Percentiles rank a stretch among this genome's conserved stretches.
These are phyloP conservation scores for Furcifer pardalis DNA, from an alignment of 2,797 vertebrate species.

Conservation along the genomic window DNA sequence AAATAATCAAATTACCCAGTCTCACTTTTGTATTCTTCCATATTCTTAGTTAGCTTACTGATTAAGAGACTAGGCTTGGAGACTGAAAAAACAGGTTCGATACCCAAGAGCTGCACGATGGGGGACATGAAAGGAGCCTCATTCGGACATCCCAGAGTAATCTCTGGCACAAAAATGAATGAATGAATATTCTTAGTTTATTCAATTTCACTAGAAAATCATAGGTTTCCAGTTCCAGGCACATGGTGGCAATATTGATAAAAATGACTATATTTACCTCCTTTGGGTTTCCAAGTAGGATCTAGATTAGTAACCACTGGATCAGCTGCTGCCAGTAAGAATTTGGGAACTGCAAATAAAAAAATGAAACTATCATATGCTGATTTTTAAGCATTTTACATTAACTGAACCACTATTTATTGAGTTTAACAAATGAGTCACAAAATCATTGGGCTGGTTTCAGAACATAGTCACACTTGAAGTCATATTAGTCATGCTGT, in stretches of 20 bases:
- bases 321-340: slow-evolving; percentile 86
- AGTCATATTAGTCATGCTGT: too few species aligned
- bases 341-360: slow-evolving; percentile 78
- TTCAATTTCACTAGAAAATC: not conserved
- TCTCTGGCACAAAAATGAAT: too few species aligned
- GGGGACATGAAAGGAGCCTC: too few species aligned
- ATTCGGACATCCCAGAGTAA: too few species aligned
- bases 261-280: slow-evolving; percentile 62
- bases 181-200: too few species aligned
- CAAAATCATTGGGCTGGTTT: not conserved
- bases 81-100: too few species aligned
- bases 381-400: not conserved
- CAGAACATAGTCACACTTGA: too few species aligned
- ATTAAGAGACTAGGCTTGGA: too few species aligned
- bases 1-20: not conserved
- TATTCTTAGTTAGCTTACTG: too few species aligned
- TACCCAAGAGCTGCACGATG: too few species aligned
- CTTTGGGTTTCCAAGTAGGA: slow-evolving; percentile 66
- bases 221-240: slow-evolving; percentile 3
- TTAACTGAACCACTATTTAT: not conserved
- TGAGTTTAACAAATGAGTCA: not conserved
- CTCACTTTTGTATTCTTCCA: not conserved
- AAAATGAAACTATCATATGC: slow-evolving; percentile 33
- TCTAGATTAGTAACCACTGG: slow-evolving; percentile 66
- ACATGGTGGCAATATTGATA: slow-evolving; percentile 14